These are phyloP conservation scores for Sternarchorhynchus goeldii DNA, from an alignment of 2,797 vertebrate species.

Conservation along the genomic window DNA sequence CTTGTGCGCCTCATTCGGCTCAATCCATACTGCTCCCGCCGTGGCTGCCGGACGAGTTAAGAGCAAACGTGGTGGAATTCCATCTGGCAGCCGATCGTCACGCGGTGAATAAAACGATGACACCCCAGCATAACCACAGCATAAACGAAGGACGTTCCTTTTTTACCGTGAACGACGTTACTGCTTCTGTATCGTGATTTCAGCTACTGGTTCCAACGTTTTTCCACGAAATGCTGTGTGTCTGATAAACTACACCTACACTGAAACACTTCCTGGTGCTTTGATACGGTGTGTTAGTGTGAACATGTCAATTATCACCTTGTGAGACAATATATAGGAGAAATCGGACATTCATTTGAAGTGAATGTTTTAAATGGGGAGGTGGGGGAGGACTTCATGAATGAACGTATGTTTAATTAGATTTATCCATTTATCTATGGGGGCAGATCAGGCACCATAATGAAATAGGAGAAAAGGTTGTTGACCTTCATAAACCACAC, in stretches of 20 bases:
- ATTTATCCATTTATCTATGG: too few species aligned
- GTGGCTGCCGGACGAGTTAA: conserved; percentile 14
- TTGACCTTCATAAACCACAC: too few species aligned
- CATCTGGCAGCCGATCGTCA: conserved; percentile 27
- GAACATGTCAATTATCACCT: not conserved
- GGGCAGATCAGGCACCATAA: too few species aligned
- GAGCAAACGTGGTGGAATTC: conserved; percentile 34
- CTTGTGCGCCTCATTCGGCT: not conserved
- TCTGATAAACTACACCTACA: conserved; percentile 4
- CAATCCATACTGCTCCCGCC: not conserved
- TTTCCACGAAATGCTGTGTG: conserved; percentile 6
- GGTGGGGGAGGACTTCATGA: too few species aligned
- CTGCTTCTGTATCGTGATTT: conserved; percentile 28
- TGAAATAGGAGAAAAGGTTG: too few species aligned
- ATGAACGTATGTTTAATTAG: too few species aligned
- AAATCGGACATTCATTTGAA: too few species aligned
- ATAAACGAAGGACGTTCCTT: not conserved
- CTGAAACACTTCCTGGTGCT: not conserved
- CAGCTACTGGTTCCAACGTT: not conserved
- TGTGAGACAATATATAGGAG: not conserved
- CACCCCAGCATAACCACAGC: conserved; percentile 33
- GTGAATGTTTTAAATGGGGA: too few species aligned
- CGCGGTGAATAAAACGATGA: conserved; percentile 41
- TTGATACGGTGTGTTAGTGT: not conserved
- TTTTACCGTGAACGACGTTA: conserved; percentile 20